Evolutionary conservation across 37 sponge, comb jelly and placozoan species (phyloP), one percentile per base, ranked within the genome.

Genomic region (Spongilla lacustris): DNA sequence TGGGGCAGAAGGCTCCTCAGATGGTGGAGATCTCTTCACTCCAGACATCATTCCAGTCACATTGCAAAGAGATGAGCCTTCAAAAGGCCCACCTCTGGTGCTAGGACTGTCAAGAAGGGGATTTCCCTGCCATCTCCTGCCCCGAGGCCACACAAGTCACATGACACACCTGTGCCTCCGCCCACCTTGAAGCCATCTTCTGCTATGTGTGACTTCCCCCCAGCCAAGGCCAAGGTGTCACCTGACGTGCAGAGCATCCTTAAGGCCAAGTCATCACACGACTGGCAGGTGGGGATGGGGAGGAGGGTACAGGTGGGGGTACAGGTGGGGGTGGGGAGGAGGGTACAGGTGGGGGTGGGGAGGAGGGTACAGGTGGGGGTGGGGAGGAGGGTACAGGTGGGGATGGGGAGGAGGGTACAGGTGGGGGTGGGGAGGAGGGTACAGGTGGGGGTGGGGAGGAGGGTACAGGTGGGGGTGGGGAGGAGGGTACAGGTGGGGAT

Each of bases 201-300:
- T 66, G 68, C 68, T 2, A 72, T 24, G 14, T 13, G 30, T 72
- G 73, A 13, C 14, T 33, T 72, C 28, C 1, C 30, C 11, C 3
- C 73, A 58, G 58, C 4, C 1, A 30, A 37, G 23, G 21, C 36
- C 8, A 74, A 81, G 19, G 29, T 81, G 23, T 48, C 72, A 37
- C 67, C 31, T 29, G 89, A 88, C 27, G 36, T 92, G 17, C 71
- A 88, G 25, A 30, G 67, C 66, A 69, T 92, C n/a, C 48, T 92
- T 24, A 88, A 84, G 36, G 81, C 85, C 26, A 92, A 85, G n/a
- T 92, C 92, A 13, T 84, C 92, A 24, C 92, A 86, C 38, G 75
- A 79, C 36, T 91, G 87, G 87, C 46, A 50, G 31, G 88, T 88
- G 33, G 11, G 26, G 1, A 12, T 49, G 58, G 24, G 48, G 31